A percentile compares a stretch with the other conserved stretches of the same genome.
These are phyloP conservation scores for Beaufortia kweichowensis DNA, from an alignment of 2,113 vertebrate genomes.

Conservation along the genomic window DNA sequence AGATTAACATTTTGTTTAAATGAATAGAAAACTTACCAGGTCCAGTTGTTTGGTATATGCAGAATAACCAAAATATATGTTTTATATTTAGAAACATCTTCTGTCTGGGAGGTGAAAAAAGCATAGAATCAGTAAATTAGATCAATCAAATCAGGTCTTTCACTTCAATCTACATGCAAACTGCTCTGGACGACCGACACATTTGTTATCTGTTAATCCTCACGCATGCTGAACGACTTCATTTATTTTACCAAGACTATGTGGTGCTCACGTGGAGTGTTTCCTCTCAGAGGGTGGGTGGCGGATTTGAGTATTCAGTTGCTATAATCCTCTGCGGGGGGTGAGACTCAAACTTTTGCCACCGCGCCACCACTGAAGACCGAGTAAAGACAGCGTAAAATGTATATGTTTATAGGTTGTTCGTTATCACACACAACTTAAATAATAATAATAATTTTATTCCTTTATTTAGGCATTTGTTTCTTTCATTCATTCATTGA, in stretches of 20 bases:
- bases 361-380: neutral
- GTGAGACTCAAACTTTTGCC: constrained; percentile 42
- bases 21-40: constrained; percentile 63
- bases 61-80: constrained; percentile 87
- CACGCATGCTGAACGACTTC: neutral
- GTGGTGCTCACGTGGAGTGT: constrained; percentile 58
- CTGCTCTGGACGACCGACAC: neutral
- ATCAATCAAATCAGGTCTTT: constrained; percentile 16
- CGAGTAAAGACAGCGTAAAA: neutral
- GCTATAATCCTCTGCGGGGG: constrained; percentile 57
- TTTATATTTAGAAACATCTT: constrained; percentile 91
- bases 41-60: constrained; percentile 69
- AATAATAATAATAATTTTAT: too few species aligned
- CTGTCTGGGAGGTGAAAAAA: constrained; percentile 66
- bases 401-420: too few species aligned
- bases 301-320: constrained; percentile 52
- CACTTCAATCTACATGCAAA: neutral
- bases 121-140: constrained; percentile 1
- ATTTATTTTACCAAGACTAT: neutral
- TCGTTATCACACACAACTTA: too few species aligned
- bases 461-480: too few species aligned
- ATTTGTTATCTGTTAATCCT: constrained; percentile 14
- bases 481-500: too few species aligned
- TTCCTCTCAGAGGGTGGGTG: constrained; percentile 69
- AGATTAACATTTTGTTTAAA: neutral